Percentiles rank a stretch among this genome's conserved stretches.
Conservation (phyloP, 2,113 vertebrate species). For the Henicopernis longicauda region DNA sequence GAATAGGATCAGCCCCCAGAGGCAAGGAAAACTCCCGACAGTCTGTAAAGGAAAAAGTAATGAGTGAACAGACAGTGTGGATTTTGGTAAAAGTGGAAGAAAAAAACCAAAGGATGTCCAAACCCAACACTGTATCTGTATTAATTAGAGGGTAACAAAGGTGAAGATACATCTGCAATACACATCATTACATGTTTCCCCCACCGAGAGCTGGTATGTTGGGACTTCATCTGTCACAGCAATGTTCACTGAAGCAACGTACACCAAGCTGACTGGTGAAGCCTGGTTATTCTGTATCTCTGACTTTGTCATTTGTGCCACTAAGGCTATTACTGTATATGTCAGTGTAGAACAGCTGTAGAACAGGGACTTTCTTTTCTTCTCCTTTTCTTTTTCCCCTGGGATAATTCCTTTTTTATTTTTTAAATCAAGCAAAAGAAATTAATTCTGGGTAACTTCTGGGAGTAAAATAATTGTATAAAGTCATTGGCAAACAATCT, state of each 20-base stretch:
- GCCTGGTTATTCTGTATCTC: neutral
- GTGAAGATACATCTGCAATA: neutral
- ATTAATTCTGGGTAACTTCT: constrained; percentile 23
- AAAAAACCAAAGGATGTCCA: neutral
- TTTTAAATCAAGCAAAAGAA: neutral
- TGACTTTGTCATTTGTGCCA: neutral
- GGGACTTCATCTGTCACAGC: neutral
- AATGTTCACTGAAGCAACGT: neutral
- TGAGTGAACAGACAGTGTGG: neutral
- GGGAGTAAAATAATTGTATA: constrained; percentile 22
- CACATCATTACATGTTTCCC: neutral
- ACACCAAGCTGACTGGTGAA: neutral
- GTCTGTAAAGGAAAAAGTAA: neutral
- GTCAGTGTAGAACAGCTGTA: neutral
- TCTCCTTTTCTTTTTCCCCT: neutral
- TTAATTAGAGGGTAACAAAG: neutral
- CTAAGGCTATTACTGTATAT: neutral
- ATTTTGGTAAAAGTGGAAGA: neutral
- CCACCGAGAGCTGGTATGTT: neutral
- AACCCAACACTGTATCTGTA: neutral
- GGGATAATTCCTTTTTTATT: neutral
- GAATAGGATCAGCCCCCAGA: neutral
- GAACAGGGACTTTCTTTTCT: neutral
- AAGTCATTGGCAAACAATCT: constrained; percentile 38
- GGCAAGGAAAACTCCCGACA: neutral